Evolutionary conservation across 1,140 invertebrate genomes (phyloP), one percentile per base, ranked within the genome.

Genomic region (Eumaeus atala): DNA sequence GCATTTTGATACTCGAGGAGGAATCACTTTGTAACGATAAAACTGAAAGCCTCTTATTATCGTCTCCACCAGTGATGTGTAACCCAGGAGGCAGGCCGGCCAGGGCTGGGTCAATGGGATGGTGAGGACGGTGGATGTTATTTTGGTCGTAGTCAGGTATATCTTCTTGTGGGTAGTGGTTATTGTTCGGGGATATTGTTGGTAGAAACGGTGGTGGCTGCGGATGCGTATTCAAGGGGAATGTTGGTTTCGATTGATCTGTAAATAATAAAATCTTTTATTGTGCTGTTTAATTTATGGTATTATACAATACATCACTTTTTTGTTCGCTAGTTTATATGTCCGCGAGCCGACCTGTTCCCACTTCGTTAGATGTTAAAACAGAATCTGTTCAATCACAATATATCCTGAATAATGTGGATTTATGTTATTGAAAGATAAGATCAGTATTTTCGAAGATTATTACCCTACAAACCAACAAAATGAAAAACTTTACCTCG

Each of bases 11-110:
- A 36, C 93, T 93, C 21, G 92, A 91, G 0, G 93, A 90, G 63
- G 95, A 94, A 28, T 96, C 87, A 10, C 94, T 90, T 81, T 94
- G 91, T 54, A 95, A 62, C 0, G 90, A 89, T 54, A 94, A 89
- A 2, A 94, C 91, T 10, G 89, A 88, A 48, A 94, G 59, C 34
- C 84, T 84, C 54, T 82, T 84, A 58, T 84, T 87, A 16, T 73
- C 72, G 28, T 84, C 75, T 48, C 69, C 74, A 37, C 59, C 54
- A 34, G 72, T 72, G 18, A 75, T 48, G 0, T 70, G 67, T 1
- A 82, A 40, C 2, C 75, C 77, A 49, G 74, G 72, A 21, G 78
- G 77, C 1, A 82, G 51, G 10, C 67, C 77, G 34, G 63, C 50
- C 17, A 80, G 36, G 8, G 61, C 47, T 1, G 70, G 65, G 2